These are phyloP conservation scores for Arnoldichthys spilopterus DNA, from an alignment of 2,797 vertebrate genomes.

Conservation along the genomic window DNA sequence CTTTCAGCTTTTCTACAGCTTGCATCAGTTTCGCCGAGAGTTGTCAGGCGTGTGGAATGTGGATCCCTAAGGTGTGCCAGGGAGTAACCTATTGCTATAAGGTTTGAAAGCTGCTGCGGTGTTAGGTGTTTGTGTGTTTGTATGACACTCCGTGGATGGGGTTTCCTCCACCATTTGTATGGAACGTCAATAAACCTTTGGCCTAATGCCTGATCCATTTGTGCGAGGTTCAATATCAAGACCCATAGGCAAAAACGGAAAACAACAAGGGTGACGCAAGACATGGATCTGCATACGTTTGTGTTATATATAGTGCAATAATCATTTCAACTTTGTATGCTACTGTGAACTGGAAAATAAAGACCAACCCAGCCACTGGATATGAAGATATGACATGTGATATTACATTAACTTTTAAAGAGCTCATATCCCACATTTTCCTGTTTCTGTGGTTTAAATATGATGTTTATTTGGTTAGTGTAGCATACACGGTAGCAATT, in stretches of 20 bases:
- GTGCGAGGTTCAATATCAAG: neutral
- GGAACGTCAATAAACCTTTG: neutral
- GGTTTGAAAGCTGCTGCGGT: neutral
- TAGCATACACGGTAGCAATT: too few species aligned
- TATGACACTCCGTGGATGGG: neutral
- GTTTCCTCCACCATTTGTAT: slow-evolving; percentile 15
- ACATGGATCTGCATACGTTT: neutral
- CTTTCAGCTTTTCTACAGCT: slow-evolving; percentile 34
- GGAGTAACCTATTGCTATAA: slow-evolving; percentile 2
- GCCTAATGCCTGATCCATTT: neutral
- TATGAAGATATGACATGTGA: neutral
- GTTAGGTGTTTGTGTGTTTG: neutral
- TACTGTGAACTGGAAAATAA: neutral
- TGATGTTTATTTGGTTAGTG: too few species aligned
- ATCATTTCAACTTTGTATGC: neutral
- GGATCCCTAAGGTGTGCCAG: slow-evolving; percentile 48
- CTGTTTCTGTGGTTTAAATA: too few species aligned
- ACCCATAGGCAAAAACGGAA: neutral
- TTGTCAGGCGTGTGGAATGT: slow-evolving; percentile 50
- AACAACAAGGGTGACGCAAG: neutral
- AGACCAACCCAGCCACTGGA: neutral
- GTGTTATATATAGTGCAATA: neutral
- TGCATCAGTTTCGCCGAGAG: slow-evolving; percentile 50
- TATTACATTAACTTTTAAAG: neutral
- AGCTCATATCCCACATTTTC: too few species aligned